These are phyloP conservation scores for Drosophila pachea DNA, from an alignment of 1,140 invertebrate species.

Conservation along the genomic window DNA sequence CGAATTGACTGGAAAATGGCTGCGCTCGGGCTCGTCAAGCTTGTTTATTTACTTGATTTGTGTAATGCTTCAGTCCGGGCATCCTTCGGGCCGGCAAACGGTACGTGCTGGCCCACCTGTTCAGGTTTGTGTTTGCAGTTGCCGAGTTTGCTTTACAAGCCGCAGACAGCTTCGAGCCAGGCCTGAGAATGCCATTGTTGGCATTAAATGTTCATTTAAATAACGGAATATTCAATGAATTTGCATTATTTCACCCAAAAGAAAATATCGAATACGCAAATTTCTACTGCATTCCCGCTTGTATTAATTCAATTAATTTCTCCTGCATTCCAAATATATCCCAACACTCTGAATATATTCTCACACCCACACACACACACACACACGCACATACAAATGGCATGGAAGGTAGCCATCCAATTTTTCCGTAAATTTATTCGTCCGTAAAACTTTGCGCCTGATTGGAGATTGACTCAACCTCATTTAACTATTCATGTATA, in stretches of 20 bases:
- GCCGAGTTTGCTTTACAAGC: conserved; percentile 3
- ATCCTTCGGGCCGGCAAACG: conserved; percentile 5
- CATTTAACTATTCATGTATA: no score
- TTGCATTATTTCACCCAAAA: conserved; percentile 6
- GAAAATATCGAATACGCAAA: background rate
- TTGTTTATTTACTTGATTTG: conserved; percentile 48
- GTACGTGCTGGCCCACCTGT: background rate
- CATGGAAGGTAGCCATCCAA: no score
- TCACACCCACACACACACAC: no score
- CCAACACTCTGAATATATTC: no score
- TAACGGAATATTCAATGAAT: no score
- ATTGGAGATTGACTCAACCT: no score
- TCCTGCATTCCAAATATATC: background rate
- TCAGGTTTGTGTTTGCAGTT: conserved; percentile 5
- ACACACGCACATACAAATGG: no score
- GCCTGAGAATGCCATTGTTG: conserved; percentile 20
- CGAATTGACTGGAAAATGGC: conserved; percentile 65
- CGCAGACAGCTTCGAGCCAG: conserved; percentile 17
- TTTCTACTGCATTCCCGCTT: no score
- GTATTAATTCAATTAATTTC: background rate
- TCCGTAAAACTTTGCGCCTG: no score
- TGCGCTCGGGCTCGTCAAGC: conserved; percentile 53
- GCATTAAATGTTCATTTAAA: no score
- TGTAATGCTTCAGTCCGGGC: conserved; percentile 39
- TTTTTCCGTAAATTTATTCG: no score